Base-by-base conservation (phyloP, 1,140 invertebrate species). In the Eciton burchellii region DNA sequence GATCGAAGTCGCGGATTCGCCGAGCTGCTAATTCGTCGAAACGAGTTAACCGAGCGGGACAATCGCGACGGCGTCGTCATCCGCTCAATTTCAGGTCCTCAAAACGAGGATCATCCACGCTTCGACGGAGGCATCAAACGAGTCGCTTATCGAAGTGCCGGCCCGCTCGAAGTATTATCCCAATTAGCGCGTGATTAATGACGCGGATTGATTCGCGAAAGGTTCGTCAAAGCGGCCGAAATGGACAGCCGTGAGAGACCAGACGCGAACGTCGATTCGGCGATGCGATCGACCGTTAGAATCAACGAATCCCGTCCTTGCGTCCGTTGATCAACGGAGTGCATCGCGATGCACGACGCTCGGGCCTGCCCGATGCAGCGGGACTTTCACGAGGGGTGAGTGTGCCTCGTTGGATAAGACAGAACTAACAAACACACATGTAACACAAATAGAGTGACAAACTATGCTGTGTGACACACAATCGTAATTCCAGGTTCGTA, bases 21-120 rank as follows among this genome's bases (percentile, higher is more conserved):
- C 26, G 54, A 43, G 16, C 52, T 73, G 79, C 86, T 86, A 86
- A 87, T 87, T 82, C 62, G 68, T 82, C 62, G 57, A 35, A 14
- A 21, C 56, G 70, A 21, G 49, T 76, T 59, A n/a, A n/a, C 41
- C 60, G 1, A 43, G n/a, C 81, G 66, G 77, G 68, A 79, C 73
- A 73, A 86, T 83, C 60, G 26, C 72, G 62, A 21, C 11, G 49
- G 16, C 35, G 47, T 74, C 72, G n/a, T n/a, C n/a, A n/a, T n/a
- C n/a, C n/a, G n/a, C n/a, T n/a, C n/a, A n/a, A n/a, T n/a, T n/a
- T n/a, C n/a, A n/a, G n/a, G n/a, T n/a, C n/a, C n/a, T n/a, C n/a
- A n/a, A n/a, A 63, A 86, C 71, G 63, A 11, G 47, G 63, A 79
- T 79, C 68, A 70, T 68, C 56, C 12, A 79, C 52, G 49, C 49